Base-by-base conservation (phyloP, 1,140 invertebrate species). In the Drosophila arawakana region DNA sequence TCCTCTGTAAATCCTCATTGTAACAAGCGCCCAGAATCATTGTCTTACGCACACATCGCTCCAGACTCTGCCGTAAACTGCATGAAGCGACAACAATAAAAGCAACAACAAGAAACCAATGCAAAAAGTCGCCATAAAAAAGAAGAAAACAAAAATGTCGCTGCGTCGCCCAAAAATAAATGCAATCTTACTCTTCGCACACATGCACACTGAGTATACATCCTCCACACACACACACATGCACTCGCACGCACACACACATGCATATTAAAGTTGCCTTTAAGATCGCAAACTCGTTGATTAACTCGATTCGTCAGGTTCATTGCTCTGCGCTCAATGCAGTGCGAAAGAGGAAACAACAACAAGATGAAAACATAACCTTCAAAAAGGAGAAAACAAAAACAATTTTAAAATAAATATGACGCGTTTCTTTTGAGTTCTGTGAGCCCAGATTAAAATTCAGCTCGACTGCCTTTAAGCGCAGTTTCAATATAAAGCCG, bases 1-100 rank as follows among this genome's bases (percentile, higher is more conserved):
- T 91, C 91, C 91, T 91, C 91, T 91, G 81, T 49, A 91, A 91
- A 90, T 91, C 91, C 91, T 91, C 86, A 89, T 90, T 89, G 86
- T 89, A 91, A 86, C 91, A 91, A 91, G 91, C 70, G 84, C 84
- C 69, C 91, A 91, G 90, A 91, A 91, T 88, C 83, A 89, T 83
- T 78, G 84, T 80, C 83, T 89, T 88, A 89, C 83, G 83, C 84
- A 88, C 74, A 88, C 80, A 80, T 89, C 70, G 60, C 35, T 67
- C 62, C 83, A 74, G 83, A 89, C 84, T 80, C 80, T 74, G 66
- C 65, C 76, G 62, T 49, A 77, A 73, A 83, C 66, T 89, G 83
- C 82, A 75, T 71, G 59, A 43, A 86, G 39, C 69, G 47, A 67
- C 74, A 72, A 73, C 70, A 78, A 79, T 60, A 76, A 68, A 72